Percentiles rank a stretch among this genome's conserved stretches.
Evolutionary conservation across 1,140 invertebrate species (phyloP).

Genomic region (Lordiphosa collinella): DNA sequence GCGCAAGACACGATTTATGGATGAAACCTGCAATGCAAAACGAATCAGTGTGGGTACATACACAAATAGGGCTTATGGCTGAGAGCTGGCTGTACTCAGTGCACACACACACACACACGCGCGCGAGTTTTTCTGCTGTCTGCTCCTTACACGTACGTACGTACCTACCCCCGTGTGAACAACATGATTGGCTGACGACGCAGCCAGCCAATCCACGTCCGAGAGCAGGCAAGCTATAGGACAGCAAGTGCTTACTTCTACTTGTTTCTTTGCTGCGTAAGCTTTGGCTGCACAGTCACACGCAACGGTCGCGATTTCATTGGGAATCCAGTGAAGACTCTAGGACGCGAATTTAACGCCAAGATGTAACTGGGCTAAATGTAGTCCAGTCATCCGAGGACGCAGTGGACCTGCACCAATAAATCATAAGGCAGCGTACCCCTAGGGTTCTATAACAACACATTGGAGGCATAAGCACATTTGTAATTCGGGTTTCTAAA

Average conservation of each 20-base stretch:
- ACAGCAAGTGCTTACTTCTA: background rate
- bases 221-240: slow-evolving; percentile 33
- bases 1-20: slow-evolving; percentile 98
- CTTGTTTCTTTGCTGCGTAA: background rate
- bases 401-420: too few species aligned
- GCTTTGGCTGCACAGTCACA: background rate
- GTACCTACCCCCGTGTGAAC: slow-evolving; percentile 15
- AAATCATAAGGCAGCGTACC: too few species aligned
- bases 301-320: too few species aligned
- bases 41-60: slow-evolving; percentile 16
- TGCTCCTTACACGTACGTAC: slow-evolving; percentile 6
- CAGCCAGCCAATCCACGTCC: slow-evolving; percentile 37
- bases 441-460: too few species aligned
- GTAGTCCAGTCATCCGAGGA: too few species aligned
- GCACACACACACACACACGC: background rate
- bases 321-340: too few species aligned
- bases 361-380: too few species aligned
- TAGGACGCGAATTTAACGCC: too few species aligned
- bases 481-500: too few species aligned
- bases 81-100: background rate
- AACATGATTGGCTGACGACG: slow-evolving; percentile 27
- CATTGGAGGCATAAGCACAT: too few species aligned
- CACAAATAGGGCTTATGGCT: slow-evolving; percentile 6
- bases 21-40: slow-evolving; percentile 91
- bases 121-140: background rate